Conservation (phyloP, 2,113 vertebrate genomes). For the Oreochromis aureus region DNA sequence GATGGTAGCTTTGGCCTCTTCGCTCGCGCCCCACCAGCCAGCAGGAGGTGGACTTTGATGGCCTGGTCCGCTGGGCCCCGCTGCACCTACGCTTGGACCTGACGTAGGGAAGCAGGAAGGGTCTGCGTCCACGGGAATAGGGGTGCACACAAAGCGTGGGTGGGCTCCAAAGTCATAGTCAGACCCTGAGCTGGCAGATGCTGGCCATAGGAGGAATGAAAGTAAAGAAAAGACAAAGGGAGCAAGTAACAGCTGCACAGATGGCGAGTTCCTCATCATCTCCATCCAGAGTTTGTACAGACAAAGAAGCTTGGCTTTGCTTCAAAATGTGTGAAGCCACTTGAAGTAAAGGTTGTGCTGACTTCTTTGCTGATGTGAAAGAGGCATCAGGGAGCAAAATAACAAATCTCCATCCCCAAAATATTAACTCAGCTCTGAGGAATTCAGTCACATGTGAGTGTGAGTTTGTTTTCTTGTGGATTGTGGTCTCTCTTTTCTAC, state of each 20-base stretch:
- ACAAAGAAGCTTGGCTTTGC: neutral
- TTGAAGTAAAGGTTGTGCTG: neutral
- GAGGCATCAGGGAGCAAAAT: constrained; percentile 4
- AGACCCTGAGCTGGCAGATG: constrained; percentile 19
- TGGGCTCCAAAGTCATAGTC: constrained; percentile 50
- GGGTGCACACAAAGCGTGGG: constrained; percentile 77
- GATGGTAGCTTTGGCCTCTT: constrained; percentile 78
- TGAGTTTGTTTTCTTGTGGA: neutral
- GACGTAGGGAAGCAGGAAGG: constrained; percentile 66
- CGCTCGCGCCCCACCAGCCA: constrained; percentile 71
- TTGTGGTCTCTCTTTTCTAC: neutral
- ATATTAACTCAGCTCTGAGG: neutral
- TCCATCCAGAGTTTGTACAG: constrained; percentile 1
- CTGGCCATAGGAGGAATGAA: constrained; percentile 4
- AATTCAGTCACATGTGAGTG: neutral
- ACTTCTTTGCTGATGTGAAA: neutral
- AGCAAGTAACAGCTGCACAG: neutral
- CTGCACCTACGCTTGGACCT: constrained; percentile 21
- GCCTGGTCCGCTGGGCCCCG: constrained; percentile 13
- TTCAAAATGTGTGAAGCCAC: neutral
- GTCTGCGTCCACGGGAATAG: constrained; percentile 72
- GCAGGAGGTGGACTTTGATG: constrained; percentile 54
- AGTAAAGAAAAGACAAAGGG: neutral
- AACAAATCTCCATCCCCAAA: neutral
- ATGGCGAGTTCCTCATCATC: constrained; percentile 26